Base-by-base conservation (phyloP, 2,888 invertebrate genomes). In the Allophyes oxyacanthae region DNA sequence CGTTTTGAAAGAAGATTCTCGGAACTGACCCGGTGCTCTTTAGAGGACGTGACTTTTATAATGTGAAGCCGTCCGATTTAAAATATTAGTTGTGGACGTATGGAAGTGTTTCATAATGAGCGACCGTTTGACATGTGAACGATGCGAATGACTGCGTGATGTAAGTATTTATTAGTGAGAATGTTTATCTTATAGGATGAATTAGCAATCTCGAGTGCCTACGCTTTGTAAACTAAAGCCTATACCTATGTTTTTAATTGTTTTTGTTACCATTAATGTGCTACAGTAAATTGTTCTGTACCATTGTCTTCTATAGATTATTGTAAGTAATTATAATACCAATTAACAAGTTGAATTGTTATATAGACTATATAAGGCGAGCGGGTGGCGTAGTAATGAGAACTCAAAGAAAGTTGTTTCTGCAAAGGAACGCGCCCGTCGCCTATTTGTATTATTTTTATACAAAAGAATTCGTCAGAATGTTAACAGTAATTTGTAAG, bases 171-270 rank as follows among this genome's bases (percentile, higher is more conserved):
- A 94, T 94, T 94, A 86, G 92, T 93, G 91, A 91, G 93, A 91
- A 90, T 91, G 93, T 84, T 83, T 90, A 88, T 83, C 77, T 85
- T 75, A 84, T 87, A 91, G 90, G 86, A 81, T 88, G 87, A 91
- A 91, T 89, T 92, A 92, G 94, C 92, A 94, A 94, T 94, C 94
- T 94, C 94, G 94, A 94, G 94, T 94, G 94, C 94, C 94, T 94
- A 93, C 90, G 94, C 94, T 93, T 93, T 93, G 92, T 94, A 92
- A 92, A 93, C 88, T 90, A 89, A 92, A 93, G 92, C 91, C 88
- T 91, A 84, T 88, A 81, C 80, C 78, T 87, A 88, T 84, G 85
- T 90, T 91, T 64, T 92, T 87, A 87, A 91, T 91, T 93, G 91
- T 92, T 93, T 93, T 93, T 92, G 92, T 93, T 93, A 92, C 93